Conservation (phyloP, 2,888 invertebrate genomes). For the Tachina fera region DNA sequence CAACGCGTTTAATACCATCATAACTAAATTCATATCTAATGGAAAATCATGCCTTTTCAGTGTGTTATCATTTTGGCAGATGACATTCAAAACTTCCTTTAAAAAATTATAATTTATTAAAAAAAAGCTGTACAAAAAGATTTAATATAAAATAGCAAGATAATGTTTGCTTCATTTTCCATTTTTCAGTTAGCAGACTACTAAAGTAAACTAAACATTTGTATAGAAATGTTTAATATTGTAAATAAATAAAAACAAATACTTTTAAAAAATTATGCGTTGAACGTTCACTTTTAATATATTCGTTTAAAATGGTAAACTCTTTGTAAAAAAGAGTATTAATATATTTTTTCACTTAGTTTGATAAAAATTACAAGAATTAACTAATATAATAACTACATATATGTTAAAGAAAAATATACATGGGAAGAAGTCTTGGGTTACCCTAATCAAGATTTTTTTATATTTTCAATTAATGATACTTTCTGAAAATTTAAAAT, state of each 20-base stretch:
- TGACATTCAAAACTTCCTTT: constrained; percentile 27
- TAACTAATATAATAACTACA: constrained; percentile 58
- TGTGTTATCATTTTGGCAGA: constrained; percentile 19
- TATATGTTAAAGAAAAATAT: constrained; percentile 39
- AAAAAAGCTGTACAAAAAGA: constrained; percentile 54
- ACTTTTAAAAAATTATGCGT: constrained; percentile 66
- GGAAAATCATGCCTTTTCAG: constrained; percentile 26
- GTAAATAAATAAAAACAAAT: constrained; percentile 65
- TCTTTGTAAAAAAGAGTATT: constrained; percentile 42
- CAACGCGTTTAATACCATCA: constrained; percentile 39
- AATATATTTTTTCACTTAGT: constrained; percentile 15
- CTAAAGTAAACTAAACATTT: constrained; percentile 55
- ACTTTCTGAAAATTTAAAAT: neutral
- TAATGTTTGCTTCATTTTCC: constrained; percentile 26
- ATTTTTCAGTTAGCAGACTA: constrained; percentile 30
- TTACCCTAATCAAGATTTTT: neutral
- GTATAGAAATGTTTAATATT: constrained; percentile 58
- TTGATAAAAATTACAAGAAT: constrained; percentile 40
- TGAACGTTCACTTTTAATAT: constrained; percentile 55
- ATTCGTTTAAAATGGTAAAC: constrained; percentile 32
- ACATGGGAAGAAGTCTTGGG: constrained; percentile 26
- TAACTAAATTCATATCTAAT: constrained; percentile 61
- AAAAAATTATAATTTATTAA: constrained; percentile 41
- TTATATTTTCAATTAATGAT: no score
- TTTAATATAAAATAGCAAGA: constrained; percentile 63